A percentile compares a stretch with the other conserved stretches of the same genome.
Conservation (phyloP, 1,140 invertebrate genomes). For the Cheumatopsyche charites region DNA sequence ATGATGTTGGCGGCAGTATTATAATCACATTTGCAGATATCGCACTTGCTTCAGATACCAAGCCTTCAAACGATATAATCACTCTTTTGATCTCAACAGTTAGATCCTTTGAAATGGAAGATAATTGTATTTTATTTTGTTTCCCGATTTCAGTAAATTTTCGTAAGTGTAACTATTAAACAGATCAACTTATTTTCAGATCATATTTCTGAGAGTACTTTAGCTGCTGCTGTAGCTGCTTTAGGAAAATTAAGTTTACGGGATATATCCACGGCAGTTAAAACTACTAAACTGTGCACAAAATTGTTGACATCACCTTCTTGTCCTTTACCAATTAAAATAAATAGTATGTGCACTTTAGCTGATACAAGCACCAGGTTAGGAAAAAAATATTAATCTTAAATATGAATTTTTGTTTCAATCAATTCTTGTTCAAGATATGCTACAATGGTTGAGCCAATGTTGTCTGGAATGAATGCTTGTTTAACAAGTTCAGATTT, state of each 20-base stretch:
- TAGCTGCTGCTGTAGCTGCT: constrained; percentile 50
- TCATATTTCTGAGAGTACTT: constrained; percentile 24
- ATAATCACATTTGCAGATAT: constrained; percentile 38
- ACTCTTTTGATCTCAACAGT: constrained; percentile 28
- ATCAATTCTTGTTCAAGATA: constrained; percentile 31
- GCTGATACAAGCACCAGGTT: constrained; percentile 54
- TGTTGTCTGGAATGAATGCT: constrained; percentile 38
- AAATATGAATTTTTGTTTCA: not conserved
- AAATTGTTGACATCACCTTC: constrained; percentile 47
- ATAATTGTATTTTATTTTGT: constrained; percentile 9
- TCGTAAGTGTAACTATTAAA: no score
- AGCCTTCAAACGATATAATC: constrained; percentile 27
- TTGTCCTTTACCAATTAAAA: constrained; percentile 51
- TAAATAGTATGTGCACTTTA: constrained; percentile 56
- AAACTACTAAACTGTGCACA: constrained; percentile 52
- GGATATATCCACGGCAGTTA: constrained; percentile 51
- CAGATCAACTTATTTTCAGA: no score
- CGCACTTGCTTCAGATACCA: constrained; percentile 24
- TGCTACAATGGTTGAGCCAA: constrained; percentile 45
- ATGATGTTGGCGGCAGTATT: constrained; percentile 11
- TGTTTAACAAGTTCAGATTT: constrained; percentile 38
- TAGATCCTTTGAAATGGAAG: constrained; percentile 10
- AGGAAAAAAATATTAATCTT: not conserved
- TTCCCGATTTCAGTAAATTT: no score
- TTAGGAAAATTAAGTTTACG: constrained; percentile 56